Evolutionary conservation across 2,113 vertebrate species (phyloP).

Genomic region (Chamaetylas fuelleborni): DNA sequence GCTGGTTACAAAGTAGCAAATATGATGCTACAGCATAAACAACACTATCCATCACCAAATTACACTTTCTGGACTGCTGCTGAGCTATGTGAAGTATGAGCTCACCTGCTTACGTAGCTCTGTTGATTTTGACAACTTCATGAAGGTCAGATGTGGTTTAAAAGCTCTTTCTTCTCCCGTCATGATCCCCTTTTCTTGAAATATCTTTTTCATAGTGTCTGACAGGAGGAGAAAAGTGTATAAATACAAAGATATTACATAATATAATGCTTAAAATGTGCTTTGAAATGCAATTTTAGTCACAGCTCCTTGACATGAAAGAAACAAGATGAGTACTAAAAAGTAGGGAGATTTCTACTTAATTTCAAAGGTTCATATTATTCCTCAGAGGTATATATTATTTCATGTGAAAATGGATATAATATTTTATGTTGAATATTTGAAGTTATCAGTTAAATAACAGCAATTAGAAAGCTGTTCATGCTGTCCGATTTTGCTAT

Average conservation of each 20-base stretch:
- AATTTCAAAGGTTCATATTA: not conserved
- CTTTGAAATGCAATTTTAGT: slow-evolving; percentile 7
- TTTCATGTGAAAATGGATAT: not conserved
- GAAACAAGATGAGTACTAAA: slow-evolving; percentile 27
- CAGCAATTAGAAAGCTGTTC: not conserved
- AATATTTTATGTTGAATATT: not conserved
- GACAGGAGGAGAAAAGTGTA: slow-evolving; percentile 8
- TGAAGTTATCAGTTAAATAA: not conserved
- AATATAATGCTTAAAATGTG: not conserved
- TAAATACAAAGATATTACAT: not conserved
- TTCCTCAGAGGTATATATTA: not conserved
- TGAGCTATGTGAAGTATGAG: not conserved
- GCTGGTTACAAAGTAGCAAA: not conserved
- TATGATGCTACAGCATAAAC: not conserved
- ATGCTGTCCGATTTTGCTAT: not conserved
- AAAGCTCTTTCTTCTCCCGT: slow-evolving; percentile 79
- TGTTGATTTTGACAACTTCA: slow-evolving; percentile 90
- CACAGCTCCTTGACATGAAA: slow-evolving; percentile 21
- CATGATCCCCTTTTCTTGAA: slow-evolving; percentile 85
- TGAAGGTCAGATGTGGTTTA: slow-evolving; percentile 94
- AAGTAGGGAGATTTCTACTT: not conserved
- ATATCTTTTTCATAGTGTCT: slow-evolving; percentile 82
- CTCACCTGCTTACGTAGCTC: slow-evolving; percentile 84
- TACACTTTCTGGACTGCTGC: not conserved
- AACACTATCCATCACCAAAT: not conserved